Conservation (phyloP, 2,888 invertebrate species). For the Drosophila eohydei region DNA sequence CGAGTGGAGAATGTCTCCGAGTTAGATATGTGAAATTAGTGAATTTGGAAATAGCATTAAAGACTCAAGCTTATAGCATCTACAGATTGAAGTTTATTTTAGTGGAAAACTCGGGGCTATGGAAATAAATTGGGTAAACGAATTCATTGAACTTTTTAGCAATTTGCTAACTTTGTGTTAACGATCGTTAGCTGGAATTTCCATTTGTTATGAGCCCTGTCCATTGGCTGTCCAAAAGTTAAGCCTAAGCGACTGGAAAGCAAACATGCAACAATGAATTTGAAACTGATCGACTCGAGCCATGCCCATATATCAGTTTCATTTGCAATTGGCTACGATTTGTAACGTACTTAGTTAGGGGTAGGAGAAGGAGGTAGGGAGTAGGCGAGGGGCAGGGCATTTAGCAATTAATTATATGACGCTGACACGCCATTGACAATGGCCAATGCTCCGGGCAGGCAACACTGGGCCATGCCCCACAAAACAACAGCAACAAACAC, state of each 20-base stretch:
- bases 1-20: too few species aligned
- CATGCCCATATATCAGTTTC: conserved; percentile 32
- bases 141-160: background rate
- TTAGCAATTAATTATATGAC: conserved; percentile 50
- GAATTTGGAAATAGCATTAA: too few species aligned
- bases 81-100: too few species aligned
- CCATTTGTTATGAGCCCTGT: background rate
- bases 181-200: conserved; percentile 7
- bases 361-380: background rate
- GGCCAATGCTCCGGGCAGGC: conserved; percentile 34
- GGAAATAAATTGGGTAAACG: too few species aligned
- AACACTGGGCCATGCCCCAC: conserved; percentile 6
- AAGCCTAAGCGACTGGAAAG: background rate
- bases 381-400: background rate
- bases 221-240: conserved; percentile 2
- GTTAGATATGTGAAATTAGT: too few species aligned
- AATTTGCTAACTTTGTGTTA: background rate
- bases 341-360: background rate
- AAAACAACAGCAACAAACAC: background rate
- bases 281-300: background rate
- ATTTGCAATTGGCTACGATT: background rate
- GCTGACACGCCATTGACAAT: conserved; percentile 51
- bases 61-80: too few species aligned
- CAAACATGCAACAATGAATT: background rate
- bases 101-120: too few species aligned